phyloP scores from a whole-genome alignment of 2,888 invertebrate genomes.

The Slavum lentiscoides region DNA sequence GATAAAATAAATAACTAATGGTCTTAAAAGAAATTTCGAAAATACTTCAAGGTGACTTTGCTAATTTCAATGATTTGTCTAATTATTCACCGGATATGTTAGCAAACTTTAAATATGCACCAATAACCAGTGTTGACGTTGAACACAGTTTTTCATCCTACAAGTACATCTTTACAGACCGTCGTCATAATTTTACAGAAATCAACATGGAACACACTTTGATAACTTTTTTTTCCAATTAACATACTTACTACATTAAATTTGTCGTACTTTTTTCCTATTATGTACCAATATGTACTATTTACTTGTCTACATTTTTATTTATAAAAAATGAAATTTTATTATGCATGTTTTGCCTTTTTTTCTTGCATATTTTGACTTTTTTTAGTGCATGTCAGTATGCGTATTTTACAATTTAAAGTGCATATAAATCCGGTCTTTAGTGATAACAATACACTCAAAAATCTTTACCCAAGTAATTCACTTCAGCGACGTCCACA shows the following conservation, averaged over 20 bases:
- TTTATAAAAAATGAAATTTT: no score
- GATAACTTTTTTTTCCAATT: neutral
- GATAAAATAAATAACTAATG: neutral
- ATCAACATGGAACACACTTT: neutral
- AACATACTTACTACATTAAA: neutral
- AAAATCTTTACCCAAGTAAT: no score
- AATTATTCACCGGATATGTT: neutral
- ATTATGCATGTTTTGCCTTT: no score
- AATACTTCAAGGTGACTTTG: neutral
- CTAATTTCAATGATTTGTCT: neutral
- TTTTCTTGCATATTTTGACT: no score
- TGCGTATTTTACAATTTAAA: no score
- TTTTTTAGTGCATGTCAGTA: no score
- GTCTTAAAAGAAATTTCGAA: neutral
- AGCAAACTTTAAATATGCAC: constrained; percentile 4
- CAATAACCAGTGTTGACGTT: constrained; percentile 1
- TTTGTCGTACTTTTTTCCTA: neutral
- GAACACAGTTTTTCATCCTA: neutral
- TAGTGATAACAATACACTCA: no score
- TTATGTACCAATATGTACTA: constrained; percentile 2
- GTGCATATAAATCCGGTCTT: no score
- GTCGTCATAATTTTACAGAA: neutral
- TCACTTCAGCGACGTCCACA: no score
- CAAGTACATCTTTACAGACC: neutral
- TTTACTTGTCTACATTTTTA: neutral